Evolutionary conservation across 2,797 vertebrate genomes (phyloP).

Genomic region (Sebastes diploproa): DNA sequence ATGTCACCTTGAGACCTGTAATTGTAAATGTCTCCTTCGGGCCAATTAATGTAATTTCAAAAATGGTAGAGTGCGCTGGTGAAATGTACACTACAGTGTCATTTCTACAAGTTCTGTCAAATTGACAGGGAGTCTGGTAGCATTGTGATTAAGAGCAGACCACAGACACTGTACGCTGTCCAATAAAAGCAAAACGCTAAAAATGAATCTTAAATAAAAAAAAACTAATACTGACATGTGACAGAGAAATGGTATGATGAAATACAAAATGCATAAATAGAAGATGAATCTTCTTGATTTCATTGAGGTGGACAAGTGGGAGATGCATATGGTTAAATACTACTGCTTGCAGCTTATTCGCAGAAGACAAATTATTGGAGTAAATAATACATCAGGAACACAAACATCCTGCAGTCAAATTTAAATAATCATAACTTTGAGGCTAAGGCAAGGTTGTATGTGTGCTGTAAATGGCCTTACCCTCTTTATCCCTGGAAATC

Average conservation of each 20-base stretch:
- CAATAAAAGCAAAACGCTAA: neutral
- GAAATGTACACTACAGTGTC: neutral
- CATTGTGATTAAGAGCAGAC: neutral
- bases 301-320: neutral
- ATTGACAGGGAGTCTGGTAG: neutral
- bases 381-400: constrained; percentile 15
- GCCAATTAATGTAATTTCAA: constrained; percentile 12
- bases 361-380: neutral
- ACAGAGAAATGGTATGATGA: neutral
- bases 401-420: constrained; percentile 1
- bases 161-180: neutral
- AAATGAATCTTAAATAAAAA: neutral
- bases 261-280: neutral
- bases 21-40: constrained; percentile 10
- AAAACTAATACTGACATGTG: neutral
- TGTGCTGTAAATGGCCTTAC: constrained; percentile 24
- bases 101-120: constrained; percentile 11
- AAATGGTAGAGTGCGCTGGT: neutral
- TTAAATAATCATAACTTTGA: neutral
- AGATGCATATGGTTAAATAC: neutral
- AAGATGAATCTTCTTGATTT: neutral
- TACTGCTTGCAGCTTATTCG: neutral
- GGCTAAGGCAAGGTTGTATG: neutral
- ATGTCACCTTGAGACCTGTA: neutral
- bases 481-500: constrained; percentile 55